Conservation (phyloP, 2,888 invertebrate species). For the Cheilosia soror region DNA sequence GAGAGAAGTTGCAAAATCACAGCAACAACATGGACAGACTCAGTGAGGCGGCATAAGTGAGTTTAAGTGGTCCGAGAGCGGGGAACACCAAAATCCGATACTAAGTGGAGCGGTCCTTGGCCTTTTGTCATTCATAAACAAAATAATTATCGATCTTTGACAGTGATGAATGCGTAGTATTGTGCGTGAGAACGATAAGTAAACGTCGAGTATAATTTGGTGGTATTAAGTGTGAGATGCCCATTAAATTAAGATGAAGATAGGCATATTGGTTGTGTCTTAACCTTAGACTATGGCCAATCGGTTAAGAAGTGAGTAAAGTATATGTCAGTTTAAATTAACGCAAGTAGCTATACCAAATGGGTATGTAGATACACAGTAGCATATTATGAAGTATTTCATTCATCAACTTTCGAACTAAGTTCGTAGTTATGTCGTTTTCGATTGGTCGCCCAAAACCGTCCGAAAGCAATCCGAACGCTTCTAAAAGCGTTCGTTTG, state of each 20-base stretch:
- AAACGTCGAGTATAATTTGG: background rate
- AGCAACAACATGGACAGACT: background rate
- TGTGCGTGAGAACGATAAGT: constrained; percentile 2
- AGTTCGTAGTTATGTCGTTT: no score
- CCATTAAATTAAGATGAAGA: background rate
- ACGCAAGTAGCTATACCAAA: no score
- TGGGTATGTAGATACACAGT: no score
- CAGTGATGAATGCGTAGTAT: background rate
- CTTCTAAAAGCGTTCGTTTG: no score
- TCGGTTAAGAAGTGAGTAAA: background rate
- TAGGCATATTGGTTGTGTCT: constrained; percentile 21
- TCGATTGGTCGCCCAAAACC: no score
- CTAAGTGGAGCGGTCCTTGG: constrained; percentile 40
- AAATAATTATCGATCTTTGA: constrained; percentile 24
- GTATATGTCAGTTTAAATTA: no score
- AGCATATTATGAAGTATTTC: no score
- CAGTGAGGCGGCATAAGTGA: background rate
- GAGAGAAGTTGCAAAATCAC: constrained; percentile 24
- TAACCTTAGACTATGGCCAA: constrained; percentile 34
- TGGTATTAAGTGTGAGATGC: background rate
- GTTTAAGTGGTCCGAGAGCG: constrained; percentile 7
- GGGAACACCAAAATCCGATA: constrained; percentile 5
- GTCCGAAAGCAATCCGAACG: no score
- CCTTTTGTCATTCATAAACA: constrained; percentile 23
- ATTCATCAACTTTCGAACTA: no score